Evolutionary conservation across 2,797 vertebrate species (phyloP).

Genomic region (Oreortyx pictus): DNA sequence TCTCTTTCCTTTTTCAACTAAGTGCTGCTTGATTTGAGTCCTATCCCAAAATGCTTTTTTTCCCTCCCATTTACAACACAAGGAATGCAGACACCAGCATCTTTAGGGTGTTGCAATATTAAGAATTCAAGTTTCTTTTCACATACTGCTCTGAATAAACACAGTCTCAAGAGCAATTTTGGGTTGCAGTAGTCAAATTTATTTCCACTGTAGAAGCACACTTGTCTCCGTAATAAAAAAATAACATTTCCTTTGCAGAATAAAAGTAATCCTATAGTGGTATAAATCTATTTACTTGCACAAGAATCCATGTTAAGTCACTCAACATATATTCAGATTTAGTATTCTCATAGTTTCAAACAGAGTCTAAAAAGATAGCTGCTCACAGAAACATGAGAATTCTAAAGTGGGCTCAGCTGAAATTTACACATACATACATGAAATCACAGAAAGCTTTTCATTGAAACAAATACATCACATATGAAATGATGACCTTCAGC

Average conservation of each 20-base stretch:
- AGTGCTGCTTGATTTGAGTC: neutral
- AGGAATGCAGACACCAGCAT: neutral
- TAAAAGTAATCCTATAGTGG: conserved; percentile 74
- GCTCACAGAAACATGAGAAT: conserved; percentile 34
- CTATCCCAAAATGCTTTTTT: neutral
- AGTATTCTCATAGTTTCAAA: conserved; percentile 61
- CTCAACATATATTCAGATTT: conserved; percentile 50
- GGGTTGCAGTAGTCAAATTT: conserved; percentile 62
- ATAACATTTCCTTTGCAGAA: conserved; percentile 79
- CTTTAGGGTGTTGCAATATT: neutral
- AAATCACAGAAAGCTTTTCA: neutral
- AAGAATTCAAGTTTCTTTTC: neutral
- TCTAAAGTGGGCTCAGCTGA: conserved; percentile 33
- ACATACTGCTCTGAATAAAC: neutral
- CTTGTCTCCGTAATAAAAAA: conserved; percentile 80
- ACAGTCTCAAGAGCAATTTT: neutral
- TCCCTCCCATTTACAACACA: neutral
- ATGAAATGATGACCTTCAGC: conserved; percentile 5
- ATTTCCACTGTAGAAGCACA: conserved; percentile 76
- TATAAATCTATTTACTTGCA: conserved; percentile 74
- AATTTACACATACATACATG: conserved; percentile 49
- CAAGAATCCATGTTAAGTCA: conserved; percentile 59
- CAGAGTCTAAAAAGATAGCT: conserved; percentile 29
- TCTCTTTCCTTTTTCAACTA: neutral
- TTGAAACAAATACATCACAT: neutral